phyloP scores from a whole-genome alignment of 2,113 vertebrate genomes.

The Sinocyclocheilus maitianheensis region DNA sequence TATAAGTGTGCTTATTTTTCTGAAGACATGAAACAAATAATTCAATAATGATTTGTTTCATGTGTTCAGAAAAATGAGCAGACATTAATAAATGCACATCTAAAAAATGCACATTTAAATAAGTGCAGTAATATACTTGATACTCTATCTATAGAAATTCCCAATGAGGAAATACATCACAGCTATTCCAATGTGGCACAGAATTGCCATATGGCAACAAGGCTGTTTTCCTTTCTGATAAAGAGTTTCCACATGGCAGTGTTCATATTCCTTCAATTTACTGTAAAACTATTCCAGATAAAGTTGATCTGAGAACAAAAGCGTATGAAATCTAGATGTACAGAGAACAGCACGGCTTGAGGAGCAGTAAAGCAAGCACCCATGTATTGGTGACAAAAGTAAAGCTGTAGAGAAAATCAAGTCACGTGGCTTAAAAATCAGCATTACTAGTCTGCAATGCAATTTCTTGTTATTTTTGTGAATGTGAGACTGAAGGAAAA shows the following conservation, averaged over 20 bases:
- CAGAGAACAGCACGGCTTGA: neutral
- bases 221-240: neutral
- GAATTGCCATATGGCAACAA: neutral
- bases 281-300: conserved; percentile 10
- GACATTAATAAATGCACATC: neutral
- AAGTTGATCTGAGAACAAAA: conserved; percentile 19
- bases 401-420: too few species aligned
- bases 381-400: neutral
- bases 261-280: neutral
- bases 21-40: neutral
- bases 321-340: neutral
- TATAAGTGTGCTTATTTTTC: neutral
- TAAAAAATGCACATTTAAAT: neutral
- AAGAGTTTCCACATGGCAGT: conserved; percentile 2
- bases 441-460: neutral
- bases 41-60: neutral
- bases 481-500: neutral
- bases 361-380: too few species aligned
- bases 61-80: neutral
- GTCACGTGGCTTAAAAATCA: too few species aligned
- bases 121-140: neutral
- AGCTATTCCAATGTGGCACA: neutral
- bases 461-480: neutral
- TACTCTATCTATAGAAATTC: neutral
- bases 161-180: neutral